Base-by-base conservation (phyloP, 2,797 vertebrate species). In the Ceyx erithaca region DNA sequence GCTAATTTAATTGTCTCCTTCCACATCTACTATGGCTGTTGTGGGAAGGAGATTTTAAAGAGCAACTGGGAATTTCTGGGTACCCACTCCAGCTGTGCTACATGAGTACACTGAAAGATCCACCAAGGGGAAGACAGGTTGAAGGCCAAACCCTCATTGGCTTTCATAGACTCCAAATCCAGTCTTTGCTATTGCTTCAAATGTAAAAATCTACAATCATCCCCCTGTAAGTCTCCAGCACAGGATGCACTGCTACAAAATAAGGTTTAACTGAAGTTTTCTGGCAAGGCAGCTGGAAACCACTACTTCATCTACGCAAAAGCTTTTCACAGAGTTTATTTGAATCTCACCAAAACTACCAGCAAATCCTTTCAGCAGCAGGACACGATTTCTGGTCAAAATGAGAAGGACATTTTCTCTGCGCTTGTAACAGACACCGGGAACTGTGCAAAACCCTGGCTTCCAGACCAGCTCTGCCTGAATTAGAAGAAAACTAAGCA, bases 371-470 rank as follows among this genome's bases (percentile, higher is more conserved):
- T 49, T 64, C 68, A 82, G 14, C 5, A 64, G 45, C 33, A 80
- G 37, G n/a, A 70, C 46, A 28, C 35, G 67, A 54, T 33, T 80
- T 64, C 55, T 86, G 45, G 59, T 69, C 31, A 66, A 57, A 41
- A 20, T 43, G 19, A 67, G 45, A 51, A 43, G 3, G 10, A n/a
- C 33, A 12, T 23, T 84, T 19, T 13, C 9, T 79, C 48, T 72
- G 25, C 0, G 0, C 33, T 77, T 77, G 15, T 57, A 80, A 61
- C 1, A 1, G 5, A 59, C 17, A 10, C 10, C 1, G 6, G 14
- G 40, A 69, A 76, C 1, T 76, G 55, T 1, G 2, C 12, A 67
- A 72, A 69, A 43, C 19, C 28, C 17, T 26, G 18, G 19, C 11
- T 72, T 86, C 31, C 77, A 92, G 51, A 92, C 17, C 23, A 25